phyloP scores from a whole-genome alignment of 2,888 invertebrate genomes.

The Helleia helle region DNA sequence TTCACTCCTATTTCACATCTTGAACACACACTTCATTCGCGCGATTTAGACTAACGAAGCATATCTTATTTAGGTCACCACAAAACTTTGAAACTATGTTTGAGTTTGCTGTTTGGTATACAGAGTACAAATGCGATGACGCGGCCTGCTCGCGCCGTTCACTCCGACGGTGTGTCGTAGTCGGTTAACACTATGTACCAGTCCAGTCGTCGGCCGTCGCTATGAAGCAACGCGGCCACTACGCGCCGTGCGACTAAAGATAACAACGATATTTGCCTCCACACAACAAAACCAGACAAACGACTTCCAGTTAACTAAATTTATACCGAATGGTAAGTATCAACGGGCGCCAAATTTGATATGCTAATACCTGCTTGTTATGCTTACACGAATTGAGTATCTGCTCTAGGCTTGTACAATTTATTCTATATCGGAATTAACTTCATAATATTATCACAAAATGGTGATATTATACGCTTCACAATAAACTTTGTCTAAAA shows the following conservation, averaged over 20 bases:
- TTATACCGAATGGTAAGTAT: neutral
- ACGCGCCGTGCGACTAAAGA: slow-evolving; percentile 30
- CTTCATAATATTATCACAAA: too few species aligned
- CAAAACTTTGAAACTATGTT: slow-evolving; percentile 36
- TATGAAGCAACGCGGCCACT: slow-evolving; percentile 24
- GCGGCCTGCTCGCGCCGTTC: slow-evolving; percentile 41
- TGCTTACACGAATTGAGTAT: too few species aligned
- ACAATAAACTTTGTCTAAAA: too few species aligned
- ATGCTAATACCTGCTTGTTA: too few species aligned
- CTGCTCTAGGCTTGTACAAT: too few species aligned
- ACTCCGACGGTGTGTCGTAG: slow-evolving; percentile 42
- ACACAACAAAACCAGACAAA: slow-evolving; percentile 32
- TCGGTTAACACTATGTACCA: slow-evolving; percentile 9
- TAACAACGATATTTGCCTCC: slow-evolving; percentile 33
- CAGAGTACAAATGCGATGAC: slow-evolving; percentile 29
- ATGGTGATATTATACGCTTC: too few species aligned
- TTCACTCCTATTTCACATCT: slow-evolving; percentile 20
- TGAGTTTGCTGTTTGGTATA: slow-evolving; percentile 28
- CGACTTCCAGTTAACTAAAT: slow-evolving; percentile 5
- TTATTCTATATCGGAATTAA: too few species aligned
- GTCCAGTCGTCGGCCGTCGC: slow-evolving; percentile 19
- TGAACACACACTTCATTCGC: slow-evolving; percentile 11
- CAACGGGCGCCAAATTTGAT: neutral
- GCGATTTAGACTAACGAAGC: slow-evolving; percentile 8
- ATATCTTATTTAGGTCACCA: slow-evolving; percentile 26